Evolutionary conservation across 1,140 invertebrate genomes (phyloP), one percentile per base, ranked within the genome.

Genomic region (Drosophila asahinai): DNA sequence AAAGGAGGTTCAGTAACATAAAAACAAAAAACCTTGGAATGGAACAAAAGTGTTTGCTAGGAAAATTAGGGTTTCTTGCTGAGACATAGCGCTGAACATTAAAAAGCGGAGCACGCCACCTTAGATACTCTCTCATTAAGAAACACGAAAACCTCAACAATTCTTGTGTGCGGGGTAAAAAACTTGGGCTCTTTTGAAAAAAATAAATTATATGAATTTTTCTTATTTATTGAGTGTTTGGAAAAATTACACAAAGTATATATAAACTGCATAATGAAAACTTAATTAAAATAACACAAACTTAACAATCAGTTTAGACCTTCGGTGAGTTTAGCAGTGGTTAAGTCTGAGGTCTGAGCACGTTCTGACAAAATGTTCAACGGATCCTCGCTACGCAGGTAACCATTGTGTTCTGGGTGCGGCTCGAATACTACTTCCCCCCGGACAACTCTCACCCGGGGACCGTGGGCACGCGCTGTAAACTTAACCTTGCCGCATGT

Each of bases 401-500:
- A 92, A 5, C 90, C 90, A 70, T 92, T 92, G 60, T 92, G 60
- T 47, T 86, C 78, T 2, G 91, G 91, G 12, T 92, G 91, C 5
- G 72, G 66, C 30, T 92, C 91, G 40, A 92, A 92, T 4, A 92
- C 47, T 1, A 92, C 91, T 51, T 91, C 77, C 5, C 91, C 91
- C 2, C 77, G 67, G 12, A 92, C 84, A 2, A 92, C 91, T 9
- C 91, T 80, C 15, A 92, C 91, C 2, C 91, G 86, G 1, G 91
- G 91, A 0, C 91, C 91, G 25, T 92, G 81, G 6, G 91, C 91
- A 38, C 91, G 86, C 3, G 91, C 78, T 15, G 90, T 92, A 27
- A 92, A 87, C 22, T 92, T 90, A 7, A 92, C 89, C 54, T 86
- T 80, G 47, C 91, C 91, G 45, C 91, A 92, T 0, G 86, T 91